Conservation (phyloP, 1,140 invertebrate genomes). For the Euura saliciscinereae region DNA sequence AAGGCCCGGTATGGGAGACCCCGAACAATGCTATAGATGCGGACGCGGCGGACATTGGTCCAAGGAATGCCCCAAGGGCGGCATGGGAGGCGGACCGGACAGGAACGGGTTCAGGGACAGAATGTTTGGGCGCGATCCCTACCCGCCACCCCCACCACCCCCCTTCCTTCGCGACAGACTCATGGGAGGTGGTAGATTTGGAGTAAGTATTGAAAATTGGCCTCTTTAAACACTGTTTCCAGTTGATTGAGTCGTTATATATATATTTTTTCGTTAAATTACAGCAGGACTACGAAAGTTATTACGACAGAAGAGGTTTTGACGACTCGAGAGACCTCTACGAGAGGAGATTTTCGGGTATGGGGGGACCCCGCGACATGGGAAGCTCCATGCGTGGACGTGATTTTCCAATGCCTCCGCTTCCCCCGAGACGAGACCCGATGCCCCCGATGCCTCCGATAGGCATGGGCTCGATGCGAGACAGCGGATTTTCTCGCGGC, state of each 20-base stretch:
- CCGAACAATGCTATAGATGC: constrained; percentile 93
- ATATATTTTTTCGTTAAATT: too few relatives aligned
- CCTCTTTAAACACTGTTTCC: background rate
- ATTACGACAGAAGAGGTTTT: constrained; percentile 76
- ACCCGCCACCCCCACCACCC: constrained; percentile 82
- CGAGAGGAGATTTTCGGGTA: constrained; percentile 76
- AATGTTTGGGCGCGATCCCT: constrained; percentile 83
- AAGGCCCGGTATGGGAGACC: constrained; percentile 93
- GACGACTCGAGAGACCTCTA: constrained; percentile 79
- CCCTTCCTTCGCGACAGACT: constrained; percentile 85
- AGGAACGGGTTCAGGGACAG: constrained; percentile 81
- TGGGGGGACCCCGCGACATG: constrained; percentile 66
- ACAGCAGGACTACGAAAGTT: constrained; percentile 77
- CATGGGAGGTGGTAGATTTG: constrained; percentile 77
- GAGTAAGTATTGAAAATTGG: constrained; percentile 65
- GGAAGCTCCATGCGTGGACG: constrained; percentile 66
- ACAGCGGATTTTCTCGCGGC: constrained; percentile 60
- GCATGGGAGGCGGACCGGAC: constrained; percentile 69
- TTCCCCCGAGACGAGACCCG: constrained; percentile 68
- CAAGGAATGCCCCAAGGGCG: constrained; percentile 84
- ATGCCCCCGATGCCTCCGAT: constrained; percentile 70
- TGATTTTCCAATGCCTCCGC: constrained; percentile 66
- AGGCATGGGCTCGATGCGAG: constrained; percentile 62
- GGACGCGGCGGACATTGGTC: constrained; percentile 94
- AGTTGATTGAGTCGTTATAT: background rate